These are phyloP conservation scores for Arrhamphus sclerolepis DNA, from an alignment of 2,797 vertebrate genomes.

Conservation along the genomic window DNA sequence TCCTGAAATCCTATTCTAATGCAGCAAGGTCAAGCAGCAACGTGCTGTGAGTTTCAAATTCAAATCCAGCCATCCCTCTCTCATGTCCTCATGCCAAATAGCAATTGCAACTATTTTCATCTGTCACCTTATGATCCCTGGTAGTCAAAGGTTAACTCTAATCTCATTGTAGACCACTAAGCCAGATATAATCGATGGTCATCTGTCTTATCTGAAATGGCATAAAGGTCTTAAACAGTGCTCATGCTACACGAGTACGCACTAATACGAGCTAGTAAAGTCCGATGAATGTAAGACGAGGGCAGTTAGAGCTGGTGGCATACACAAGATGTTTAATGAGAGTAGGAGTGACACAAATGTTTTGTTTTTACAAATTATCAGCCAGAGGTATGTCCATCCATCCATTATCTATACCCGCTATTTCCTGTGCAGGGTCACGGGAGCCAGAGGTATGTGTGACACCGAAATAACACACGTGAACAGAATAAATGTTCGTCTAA, in stretches of 20 bases:
- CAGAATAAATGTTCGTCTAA: too few relatives aligned
- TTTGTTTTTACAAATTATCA: too few relatives aligned
- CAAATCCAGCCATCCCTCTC: constrained; percentile 26
- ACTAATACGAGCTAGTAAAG: not conserved
- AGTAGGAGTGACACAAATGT: too few relatives aligned
- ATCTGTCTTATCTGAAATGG: constrained; percentile 60
- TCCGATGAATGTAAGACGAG: too few relatives aligned
- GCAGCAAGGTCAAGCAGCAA: constrained; percentile 42
- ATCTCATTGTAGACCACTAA: constrained; percentile 70
- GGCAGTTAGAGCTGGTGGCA: too few relatives aligned
- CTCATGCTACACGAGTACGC: constrained; percentile 29
- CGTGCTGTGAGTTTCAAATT: constrained; percentile 32
- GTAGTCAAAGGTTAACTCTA: constrained; percentile 54
- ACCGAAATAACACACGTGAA: too few relatives aligned
- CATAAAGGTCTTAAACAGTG: constrained; percentile 52
- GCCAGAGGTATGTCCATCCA: too few relatives aligned
- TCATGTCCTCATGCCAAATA: constrained; percentile 34
- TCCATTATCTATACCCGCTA: too few relatives aligned
- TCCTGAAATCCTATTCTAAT: constrained; percentile 15
- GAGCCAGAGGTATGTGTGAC: too few relatives aligned
- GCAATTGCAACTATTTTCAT: constrained; percentile 65
- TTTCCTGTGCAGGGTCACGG: too few relatives aligned
- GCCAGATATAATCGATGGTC: constrained; percentile 58
- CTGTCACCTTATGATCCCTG: constrained; percentile 40
- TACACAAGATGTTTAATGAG: too few relatives aligned